Evolutionary conservation across 1,140 invertebrate species (phyloP), one percentile per base, ranked within the genome.

Genomic region (Homalodisca vitripennis): DNA sequence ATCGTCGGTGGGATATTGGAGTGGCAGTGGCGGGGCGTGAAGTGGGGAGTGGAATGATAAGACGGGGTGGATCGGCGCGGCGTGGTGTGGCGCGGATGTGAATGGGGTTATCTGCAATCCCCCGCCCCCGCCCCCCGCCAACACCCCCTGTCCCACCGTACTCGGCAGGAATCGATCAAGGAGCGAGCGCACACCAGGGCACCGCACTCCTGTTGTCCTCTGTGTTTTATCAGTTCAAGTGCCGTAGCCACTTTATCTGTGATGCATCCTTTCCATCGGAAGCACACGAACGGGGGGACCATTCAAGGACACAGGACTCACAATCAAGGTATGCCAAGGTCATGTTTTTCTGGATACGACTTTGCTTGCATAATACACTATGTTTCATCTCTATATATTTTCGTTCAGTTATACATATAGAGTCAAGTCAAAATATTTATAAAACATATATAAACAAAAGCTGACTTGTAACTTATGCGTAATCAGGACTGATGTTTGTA

Each of bases 41-140:
- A 26, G 24, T 47, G 32, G 12, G 30, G 31, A 48, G 32, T 51
- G 17, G 55, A 27, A 64, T 69, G 66, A 68, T 60, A 71, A 63
- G 70, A 71, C 29, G 51, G 46, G n/a, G 41, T 34, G n/a, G 48
- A 68, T n/a, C n/a, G n/a, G n/a, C n/a, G n/a, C n/a, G n/a, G n/a
- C n/a, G n/a, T n/a, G 31, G 32, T 53, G 17, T 64, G 29, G n/a
- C 17, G 27, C 51, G 70, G 34, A 60, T 67, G 22, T 53, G 48
- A 53, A 53, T 53, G 48, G 48, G 48, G 48, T 53, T 53, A 53
- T 53, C 48, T 53, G 48, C 48, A 53, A 20, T 53, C 48, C 48
- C 48, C 12, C 48, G 6, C 34, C 34, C 34, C 6, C 34, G 17
- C 34, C 17, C 34, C 34, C 34, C 6, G 6, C 6, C 48, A 13